Conservation (phyloP, 1,140 invertebrate genomes). For the Samia ricini region DNA sequence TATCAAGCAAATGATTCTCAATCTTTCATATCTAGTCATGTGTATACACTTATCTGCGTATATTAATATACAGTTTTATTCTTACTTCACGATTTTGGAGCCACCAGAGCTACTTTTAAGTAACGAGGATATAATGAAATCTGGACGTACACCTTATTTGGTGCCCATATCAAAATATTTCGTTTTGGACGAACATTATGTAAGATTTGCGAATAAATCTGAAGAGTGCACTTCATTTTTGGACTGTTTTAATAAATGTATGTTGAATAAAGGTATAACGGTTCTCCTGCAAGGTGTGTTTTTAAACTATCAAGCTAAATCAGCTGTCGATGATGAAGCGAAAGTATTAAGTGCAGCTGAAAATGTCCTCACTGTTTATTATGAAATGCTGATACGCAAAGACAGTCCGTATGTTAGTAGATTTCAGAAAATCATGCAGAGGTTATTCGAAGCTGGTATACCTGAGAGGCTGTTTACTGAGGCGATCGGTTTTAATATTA, state of each 20-base stretch:
- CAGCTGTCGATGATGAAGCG: conserved; percentile 50
- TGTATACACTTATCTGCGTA: conserved; percentile 50
- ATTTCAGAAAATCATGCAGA: conserved; percentile 33
- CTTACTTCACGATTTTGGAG: conserved; percentile 48
- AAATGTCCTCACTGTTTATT: conserved; percentile 46
- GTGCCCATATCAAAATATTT: conserved; percentile 41
- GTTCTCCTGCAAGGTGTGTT: conserved; percentile 34
- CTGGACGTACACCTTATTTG: conserved; percentile 42
- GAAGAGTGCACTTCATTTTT: conserved; percentile 37
- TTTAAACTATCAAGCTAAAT: conserved; percentile 34
- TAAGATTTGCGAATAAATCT: conserved; percentile 44
- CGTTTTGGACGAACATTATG: conserved; percentile 41
- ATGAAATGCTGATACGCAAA: conserved; percentile 60
- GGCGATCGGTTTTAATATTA: conserved; percentile 44
- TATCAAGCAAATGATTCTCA: conserved; percentile 54
- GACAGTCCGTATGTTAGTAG: conserved; percentile 26
- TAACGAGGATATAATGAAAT: conserved; percentile 42
- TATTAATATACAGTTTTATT: conserved; percentile 50
- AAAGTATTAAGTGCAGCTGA: conserved; percentile 39
- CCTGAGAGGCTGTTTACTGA: conserved; percentile 43
- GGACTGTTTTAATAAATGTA: conserved; percentile 38
- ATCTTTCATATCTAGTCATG: conserved; percentile 43
- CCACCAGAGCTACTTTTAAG: conserved; percentile 45
- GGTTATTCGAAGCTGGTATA: conserved; percentile 57
- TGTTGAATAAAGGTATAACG: conserved; percentile 44